Percentiles rank a stretch among this genome's conserved stretches.
Evolutionary conservation across 2,888 invertebrate species (phyloP).

Genomic region (Eilema sororculum): DNA sequence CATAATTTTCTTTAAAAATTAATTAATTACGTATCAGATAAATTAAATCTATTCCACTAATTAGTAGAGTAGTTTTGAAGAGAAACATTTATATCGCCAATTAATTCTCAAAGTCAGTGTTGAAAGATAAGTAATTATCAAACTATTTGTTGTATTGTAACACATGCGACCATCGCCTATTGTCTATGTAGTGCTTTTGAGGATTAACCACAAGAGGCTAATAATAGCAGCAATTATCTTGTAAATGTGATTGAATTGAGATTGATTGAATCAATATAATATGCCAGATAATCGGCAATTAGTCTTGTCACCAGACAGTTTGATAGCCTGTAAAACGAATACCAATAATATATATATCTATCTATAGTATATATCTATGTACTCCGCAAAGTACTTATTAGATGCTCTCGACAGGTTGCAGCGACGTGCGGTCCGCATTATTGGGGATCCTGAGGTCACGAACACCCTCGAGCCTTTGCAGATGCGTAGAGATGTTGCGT

Average conservation of each 20-base stretch:
- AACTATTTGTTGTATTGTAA: conserved; percentile 20
- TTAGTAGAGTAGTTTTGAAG: no score
- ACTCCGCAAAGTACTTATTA: no score
- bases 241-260: conserved; percentile 56
- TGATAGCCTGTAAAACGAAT: not conserved
- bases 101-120: not conserved
- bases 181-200: conserved; percentile 28
- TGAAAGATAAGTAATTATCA: conserved; percentile 5
- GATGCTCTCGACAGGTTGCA: no score
- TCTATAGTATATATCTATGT: no score
- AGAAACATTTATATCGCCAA: not conserved
- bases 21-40: no score
- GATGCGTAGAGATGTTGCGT: no score
- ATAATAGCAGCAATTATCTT: conserved; percentile 54
- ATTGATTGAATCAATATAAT: conserved; percentile 61
- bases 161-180: conserved; percentile 15
- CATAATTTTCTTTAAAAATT: no score
- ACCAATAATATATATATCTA: not conserved
- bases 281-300: conserved; percentile 61
- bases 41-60: not conserved
- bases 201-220: conserved; percentile 26
- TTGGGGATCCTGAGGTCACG: no score
- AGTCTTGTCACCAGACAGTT: conserved; percentile 23
- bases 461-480: no score
- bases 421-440: no score